A percentile compares a stretch with the other conserved stretches of the same genome.
Evolutionary conservation across 2,888 invertebrate genomes (phyloP).

Genomic region (Portevinia maculata): DNA sequence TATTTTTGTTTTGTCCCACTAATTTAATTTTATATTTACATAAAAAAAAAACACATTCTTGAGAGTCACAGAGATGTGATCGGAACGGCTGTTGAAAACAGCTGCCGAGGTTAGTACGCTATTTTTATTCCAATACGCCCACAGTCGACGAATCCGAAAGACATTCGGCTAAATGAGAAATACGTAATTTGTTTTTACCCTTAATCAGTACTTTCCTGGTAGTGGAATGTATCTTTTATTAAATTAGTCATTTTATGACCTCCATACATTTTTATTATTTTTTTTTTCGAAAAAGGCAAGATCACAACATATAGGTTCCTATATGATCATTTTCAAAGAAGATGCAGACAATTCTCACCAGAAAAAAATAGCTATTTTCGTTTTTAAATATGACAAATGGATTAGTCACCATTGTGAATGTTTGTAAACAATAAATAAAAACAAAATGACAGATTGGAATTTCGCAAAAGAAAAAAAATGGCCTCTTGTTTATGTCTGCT

Average conservation of each 20-base stretch:
- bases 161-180: constrained; percentile 48
- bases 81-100: constrained; percentile 57
- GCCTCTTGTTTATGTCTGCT: background rate
- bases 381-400: background rate
- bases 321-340: constrained; percentile 23
- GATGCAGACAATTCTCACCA: constrained; percentile 28
- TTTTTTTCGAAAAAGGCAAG: constrained; percentile 25
- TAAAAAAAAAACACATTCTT: constrained; percentile 46
- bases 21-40: constrained; percentile 12
- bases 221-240: constrained; percentile 51
- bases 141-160: constrained; percentile 54
- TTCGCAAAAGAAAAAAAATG: constrained; percentile 5
- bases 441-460: constrained; percentile 11
- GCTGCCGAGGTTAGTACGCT: constrained; percentile 48
- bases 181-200: constrained; percentile 57
- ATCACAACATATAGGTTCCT: too few relatives aligned
- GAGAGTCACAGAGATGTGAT: constrained; percentile 51
- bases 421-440: constrained; percentile 50
- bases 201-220: constrained; percentile 28
- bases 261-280: constrained; percentile 28
- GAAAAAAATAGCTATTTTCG: constrained; percentile 20
- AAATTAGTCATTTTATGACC: constrained; percentile 67
- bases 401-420: constrained; percentile 52
- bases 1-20: constrained; percentile 19
- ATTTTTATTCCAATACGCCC: constrained; percentile 58